Conservation (phyloP, 2,888 invertebrate species). For the Seira sanloemensis region DNA sequence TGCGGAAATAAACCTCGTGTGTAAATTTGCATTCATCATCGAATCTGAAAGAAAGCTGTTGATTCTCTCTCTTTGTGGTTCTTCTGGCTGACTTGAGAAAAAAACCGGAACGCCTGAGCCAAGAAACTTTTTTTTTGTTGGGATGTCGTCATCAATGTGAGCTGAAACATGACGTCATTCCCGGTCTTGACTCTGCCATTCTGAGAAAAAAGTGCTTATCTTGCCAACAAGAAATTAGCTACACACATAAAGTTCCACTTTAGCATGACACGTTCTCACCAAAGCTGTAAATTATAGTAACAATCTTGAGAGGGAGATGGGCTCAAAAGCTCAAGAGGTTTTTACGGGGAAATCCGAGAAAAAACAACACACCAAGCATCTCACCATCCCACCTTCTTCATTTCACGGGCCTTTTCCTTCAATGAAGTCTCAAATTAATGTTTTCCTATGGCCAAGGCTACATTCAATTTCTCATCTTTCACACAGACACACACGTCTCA, state of each 20-base stretch:
- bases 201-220: too few relatives aligned
- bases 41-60: constrained; percentile 8
- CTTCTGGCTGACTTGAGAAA: too few relatives aligned
- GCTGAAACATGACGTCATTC: constrained; percentile 30
- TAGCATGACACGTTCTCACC: background rate
- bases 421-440: constrained; percentile 23
- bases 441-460: background rate
- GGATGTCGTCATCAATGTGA: background rate
- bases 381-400: background rate
- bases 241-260: background rate
- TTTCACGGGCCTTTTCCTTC: constrained; percentile 4
- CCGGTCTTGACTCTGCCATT: constrained; percentile 55
- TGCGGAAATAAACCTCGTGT: background rate
- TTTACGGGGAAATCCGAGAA: constrained; percentile 7
- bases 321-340: too few relatives aligned
- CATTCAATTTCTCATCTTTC: constrained; percentile 31
- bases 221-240: background rate
- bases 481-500: background rate
- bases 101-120: background rate
- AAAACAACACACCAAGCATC: background rate
- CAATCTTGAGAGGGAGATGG: too few relatives aligned
- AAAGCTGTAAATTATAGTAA: background rate
- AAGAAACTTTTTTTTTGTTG: background rate
- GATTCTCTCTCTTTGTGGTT: too few relatives aligned
- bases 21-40: constrained; percentile 22